Conservation (phyloP, 2,113 vertebrate species). For the Fukomys damarensis region DNA sequence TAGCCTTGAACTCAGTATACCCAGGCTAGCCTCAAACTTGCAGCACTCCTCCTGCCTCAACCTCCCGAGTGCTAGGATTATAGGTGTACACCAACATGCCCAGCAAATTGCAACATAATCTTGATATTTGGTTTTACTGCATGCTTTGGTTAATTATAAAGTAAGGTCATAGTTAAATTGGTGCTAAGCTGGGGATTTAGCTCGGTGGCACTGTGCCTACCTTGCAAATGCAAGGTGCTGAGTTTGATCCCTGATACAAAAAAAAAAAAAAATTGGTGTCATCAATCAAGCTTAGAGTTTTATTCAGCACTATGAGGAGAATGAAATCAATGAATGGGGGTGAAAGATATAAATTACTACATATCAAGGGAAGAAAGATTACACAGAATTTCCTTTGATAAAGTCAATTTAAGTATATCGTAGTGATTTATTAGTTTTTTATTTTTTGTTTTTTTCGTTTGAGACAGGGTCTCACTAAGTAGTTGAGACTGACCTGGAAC, state of each 20-base stretch:
- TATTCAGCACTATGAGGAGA: slow-evolving; percentile 14
- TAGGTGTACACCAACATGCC: no score
- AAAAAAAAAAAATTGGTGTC: background rate
- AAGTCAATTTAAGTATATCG: slow-evolving; percentile 46
- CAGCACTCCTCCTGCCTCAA: background rate
- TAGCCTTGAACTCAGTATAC: background rate
- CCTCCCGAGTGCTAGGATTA: background rate
- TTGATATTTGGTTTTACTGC: slow-evolving; percentile 53
- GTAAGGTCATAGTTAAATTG: slow-evolving; percentile 30
- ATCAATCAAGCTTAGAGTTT: slow-evolving; percentile 12
- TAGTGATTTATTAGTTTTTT: background rate
- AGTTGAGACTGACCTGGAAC: no score
- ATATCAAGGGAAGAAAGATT: slow-evolving; percentile 49
- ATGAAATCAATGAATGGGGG: slow-evolving; percentile 39
- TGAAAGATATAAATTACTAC: slow-evolving; percentile 53
- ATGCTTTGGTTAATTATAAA: slow-evolving; percentile 62
- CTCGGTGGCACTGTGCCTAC: no score
- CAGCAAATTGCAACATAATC: background rate
- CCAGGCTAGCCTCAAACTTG: background rate
- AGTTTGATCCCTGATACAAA: no score
- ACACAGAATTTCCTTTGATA: slow-evolving; percentile 50
- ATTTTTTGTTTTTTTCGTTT: no score
- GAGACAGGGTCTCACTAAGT: no score
- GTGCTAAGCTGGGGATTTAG: background rate
- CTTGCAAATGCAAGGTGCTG: no score